These are phyloP conservation scores for Arctopsyche grandis DNA, from an alignment of 1,140 invertebrate species.

Conservation along the genomic window DNA sequence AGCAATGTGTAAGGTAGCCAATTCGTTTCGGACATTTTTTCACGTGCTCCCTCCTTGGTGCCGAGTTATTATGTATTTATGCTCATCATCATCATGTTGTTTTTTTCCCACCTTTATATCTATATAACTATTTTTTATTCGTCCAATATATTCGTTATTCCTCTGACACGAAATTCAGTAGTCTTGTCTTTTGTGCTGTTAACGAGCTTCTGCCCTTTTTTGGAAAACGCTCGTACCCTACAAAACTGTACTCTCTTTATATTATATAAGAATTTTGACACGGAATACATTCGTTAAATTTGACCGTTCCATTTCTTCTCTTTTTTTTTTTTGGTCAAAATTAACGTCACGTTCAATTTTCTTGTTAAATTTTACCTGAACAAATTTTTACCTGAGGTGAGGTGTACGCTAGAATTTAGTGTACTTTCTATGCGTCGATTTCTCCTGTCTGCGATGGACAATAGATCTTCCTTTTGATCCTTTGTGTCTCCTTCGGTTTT, in stretches of 20 bases:
- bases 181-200: slow-evolving; percentile 33
- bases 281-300: background rate
- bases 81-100: slow-evolving; percentile 36
- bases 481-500: slow-evolving; percentile 15
- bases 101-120: background rate
- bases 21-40: slow-evolving; percentile 31
- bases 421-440: slow-evolving; percentile 15
- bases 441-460: slow-evolving; percentile 10
- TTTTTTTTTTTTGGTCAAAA: background rate
- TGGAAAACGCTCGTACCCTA: background rate
- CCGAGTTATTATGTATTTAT: slow-evolving; percentile 41
- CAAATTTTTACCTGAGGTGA: slow-evolving; percentile 20
- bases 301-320: background rate
- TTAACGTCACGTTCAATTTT: background rate
- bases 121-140: background rate
- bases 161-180: background rate
- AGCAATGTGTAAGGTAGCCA: background rate
- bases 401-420: background rate
- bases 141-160: slow-evolving; percentile 24
- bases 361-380: background rate
- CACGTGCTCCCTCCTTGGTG: background rate
- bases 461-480: background rate
- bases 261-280: background rate
- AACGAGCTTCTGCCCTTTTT: slow-evolving; percentile 25
- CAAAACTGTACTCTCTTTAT: too few relatives aligned